A percentile compares a stretch with the other conserved stretches of the same genome.
phyloP scores from a whole-genome alignment of 2,888 invertebrate genomes.

The Tetramorium bicarinatum region DNA sequence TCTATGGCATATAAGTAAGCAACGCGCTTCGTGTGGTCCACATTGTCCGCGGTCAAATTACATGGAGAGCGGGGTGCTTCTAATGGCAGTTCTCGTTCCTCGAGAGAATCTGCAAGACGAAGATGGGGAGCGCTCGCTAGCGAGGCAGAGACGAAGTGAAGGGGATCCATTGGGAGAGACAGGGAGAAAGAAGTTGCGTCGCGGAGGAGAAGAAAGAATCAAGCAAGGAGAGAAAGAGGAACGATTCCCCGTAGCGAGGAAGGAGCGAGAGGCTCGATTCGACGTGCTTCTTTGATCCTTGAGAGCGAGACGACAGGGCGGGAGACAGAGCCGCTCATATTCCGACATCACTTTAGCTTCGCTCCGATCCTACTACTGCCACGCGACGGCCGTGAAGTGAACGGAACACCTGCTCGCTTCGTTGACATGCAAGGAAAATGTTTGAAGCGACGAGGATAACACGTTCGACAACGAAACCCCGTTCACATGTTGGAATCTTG shows the following conservation, averaged over 20 bases:
- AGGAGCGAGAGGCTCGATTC: conserved; percentile 50
- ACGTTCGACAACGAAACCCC: conserved; percentile 13
- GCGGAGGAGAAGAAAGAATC: conserved; percentile 52
- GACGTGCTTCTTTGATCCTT: conserved; percentile 58
- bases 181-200: conserved; percentile 50
- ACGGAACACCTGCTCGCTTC: conserved; percentile 80
- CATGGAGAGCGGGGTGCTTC: conserved; percentile 83
- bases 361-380: conserved; percentile 77
- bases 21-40: conserved; percentile 83
- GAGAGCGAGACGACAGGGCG: conserved; percentile 54
- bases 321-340: conserved; percentile 77
- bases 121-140: conserved; percentile 65
- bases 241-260: conserved; percentile 45
- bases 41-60: conserved; percentile 84
- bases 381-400: conserved; percentile 80
- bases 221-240: conserved; percentile 55
- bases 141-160: conserved; percentile 56
- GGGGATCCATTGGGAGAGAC: conserved; percentile 23
- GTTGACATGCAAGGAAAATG: conserved; percentile 81
- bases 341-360: conserved; percentile 76
- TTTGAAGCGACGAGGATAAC: conserved; percentile 54
- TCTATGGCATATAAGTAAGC: conserved; percentile 76
- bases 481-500: conserved; percentile 9
- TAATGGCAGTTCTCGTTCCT: conserved; percentile 82
- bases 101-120: conserved; percentile 64